A percentile compares a stretch with the other conserved stretches of the same genome.
Conservation (phyloP, 2,797 vertebrate genomes). For the Macropodus opercularis region DNA sequence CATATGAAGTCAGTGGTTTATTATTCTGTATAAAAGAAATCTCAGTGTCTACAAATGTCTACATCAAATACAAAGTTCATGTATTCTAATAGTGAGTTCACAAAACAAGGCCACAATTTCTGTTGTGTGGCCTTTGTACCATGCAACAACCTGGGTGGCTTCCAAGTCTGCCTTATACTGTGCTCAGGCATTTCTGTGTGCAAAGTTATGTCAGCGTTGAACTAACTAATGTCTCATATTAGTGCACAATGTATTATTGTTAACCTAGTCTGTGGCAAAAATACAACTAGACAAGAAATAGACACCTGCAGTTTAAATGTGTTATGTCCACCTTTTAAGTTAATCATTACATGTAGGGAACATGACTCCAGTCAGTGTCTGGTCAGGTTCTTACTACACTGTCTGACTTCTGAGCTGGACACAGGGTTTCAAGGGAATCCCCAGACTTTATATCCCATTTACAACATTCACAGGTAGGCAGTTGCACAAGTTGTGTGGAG, state of each 20-base stretch:
- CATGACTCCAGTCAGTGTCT: constrained; percentile 46
- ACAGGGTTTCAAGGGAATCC: constrained; percentile 34
- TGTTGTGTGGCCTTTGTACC: not conserved
- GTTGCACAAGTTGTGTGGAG: constrained; percentile 1
- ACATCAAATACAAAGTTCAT: no score
- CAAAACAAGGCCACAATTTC: no score
- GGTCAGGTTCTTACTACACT: constrained; percentile 38
- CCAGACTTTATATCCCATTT: constrained; percentile 26
- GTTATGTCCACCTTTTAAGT: constrained; percentile 42
- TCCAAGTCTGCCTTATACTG: constrained; percentile 23
- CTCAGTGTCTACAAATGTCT: no score
- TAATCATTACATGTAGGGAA: constrained; percentile 75
- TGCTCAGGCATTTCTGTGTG: not conserved
- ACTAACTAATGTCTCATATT: not conserved
- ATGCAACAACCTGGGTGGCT: not conserved
- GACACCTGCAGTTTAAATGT: not conserved
- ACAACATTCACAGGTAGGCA: constrained; percentile 60
- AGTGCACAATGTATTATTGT: not conserved
- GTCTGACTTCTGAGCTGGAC: constrained; percentile 32
- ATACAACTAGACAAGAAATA: not conserved
- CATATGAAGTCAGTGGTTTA: no score
- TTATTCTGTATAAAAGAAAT: no score
- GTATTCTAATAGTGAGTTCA: not conserved
- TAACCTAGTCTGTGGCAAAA: not conserved
- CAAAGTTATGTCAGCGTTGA: not conserved